Evolutionary conservation across 2,888 invertebrate species (phyloP), one percentile per base, ranked within the genome.

Genomic region (Drosophila hamatofila): DNA sequence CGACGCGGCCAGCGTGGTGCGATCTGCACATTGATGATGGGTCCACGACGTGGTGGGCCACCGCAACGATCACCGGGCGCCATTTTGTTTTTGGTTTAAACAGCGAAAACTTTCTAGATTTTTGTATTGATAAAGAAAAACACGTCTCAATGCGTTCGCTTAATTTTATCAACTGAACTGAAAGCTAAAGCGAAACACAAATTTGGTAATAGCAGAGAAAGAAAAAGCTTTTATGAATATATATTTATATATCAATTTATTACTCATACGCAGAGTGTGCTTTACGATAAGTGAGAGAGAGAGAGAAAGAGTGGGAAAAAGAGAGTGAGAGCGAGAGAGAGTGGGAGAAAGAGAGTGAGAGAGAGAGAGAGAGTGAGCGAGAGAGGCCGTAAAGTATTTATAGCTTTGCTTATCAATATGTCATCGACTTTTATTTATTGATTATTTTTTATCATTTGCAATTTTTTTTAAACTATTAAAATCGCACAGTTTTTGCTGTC

Each of bases 1-100:
- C 81, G 90, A n/a, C 90, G 73, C 5, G 88, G 89, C 83, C 86
- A 87, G 16, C 88, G 85, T 41, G 83, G 79, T 41, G 81, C 78
- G 23, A 90, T 87, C 49, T 88, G 82, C 14, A 90, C 90, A 71
- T 89, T 90, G 37, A 90, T 75, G 23, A 83, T 70, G 18, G 91
- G 91, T 25, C 90, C 90, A 33, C 91, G 83, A 27, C 89, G 80
- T 14, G 88, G 89, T 14, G 84, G 75, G 33, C 78, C 85, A n/a
- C 81, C 74, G 44, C 83, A 81, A 42, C 80, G 81, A 72, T 88
- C 81, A 42, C 61, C 51, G 73, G 91, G 83, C 41, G 90, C 66
- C 86, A 89, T 85, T 60, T 25, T 65, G 25, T 66, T 4, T 4
- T 30, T 49, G 41, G 41, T 42, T 0, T n/a, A 18, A 16, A 21